Evolutionary conservation across 2,888 invertebrate genomes (phyloP), one percentile per base, ranked within the genome.

Genomic region (Mycalesis mineus): DNA sequence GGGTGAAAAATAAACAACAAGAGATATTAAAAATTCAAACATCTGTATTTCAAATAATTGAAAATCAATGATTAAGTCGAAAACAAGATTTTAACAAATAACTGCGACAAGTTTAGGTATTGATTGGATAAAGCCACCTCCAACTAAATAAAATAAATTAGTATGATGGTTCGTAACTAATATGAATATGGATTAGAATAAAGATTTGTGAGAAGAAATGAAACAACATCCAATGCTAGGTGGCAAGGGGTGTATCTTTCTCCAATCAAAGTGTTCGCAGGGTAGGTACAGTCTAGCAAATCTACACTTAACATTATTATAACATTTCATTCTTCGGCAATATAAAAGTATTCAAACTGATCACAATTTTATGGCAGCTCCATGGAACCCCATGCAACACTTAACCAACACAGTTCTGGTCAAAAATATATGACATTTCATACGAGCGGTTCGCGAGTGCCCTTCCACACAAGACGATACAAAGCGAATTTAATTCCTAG

Each of bases 341-440:
- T 88, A 88, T 88, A 89, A 88, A 89, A 88, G 87, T 89, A 88
- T 85, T 88, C 83, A 89, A 88, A 88, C 86, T 79, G 85, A 88
- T 89, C 89, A 88, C 88, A 89, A 80, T 79, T 77, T 82, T 87
- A 88, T 88, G 88, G 88, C 89, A 84, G 87, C 71, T 80, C 88
- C 83, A 82, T 82, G 82, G 86, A 86, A 85, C 86, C 70, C 86
- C 87, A 84, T 81, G 85, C 86, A 84, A 84, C 84, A 80, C 83
- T 82, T 77, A 78, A 67, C 82, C 84, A 80, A 82, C 79, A 77
- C 78, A 79, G 75, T 54, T 71, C 72, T 73, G 76, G 73, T 77
- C 69, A 71, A 67, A 73, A 77, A 80, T 78, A 82, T 69, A 82
- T 82, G 87, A 86, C 84, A 85, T 84, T 82, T 75, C 75, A 74